These are phyloP conservation scores for Cairina moschata DNA, from an alignment of 2,113 vertebrate genomes.

Conservation along the genomic window DNA sequence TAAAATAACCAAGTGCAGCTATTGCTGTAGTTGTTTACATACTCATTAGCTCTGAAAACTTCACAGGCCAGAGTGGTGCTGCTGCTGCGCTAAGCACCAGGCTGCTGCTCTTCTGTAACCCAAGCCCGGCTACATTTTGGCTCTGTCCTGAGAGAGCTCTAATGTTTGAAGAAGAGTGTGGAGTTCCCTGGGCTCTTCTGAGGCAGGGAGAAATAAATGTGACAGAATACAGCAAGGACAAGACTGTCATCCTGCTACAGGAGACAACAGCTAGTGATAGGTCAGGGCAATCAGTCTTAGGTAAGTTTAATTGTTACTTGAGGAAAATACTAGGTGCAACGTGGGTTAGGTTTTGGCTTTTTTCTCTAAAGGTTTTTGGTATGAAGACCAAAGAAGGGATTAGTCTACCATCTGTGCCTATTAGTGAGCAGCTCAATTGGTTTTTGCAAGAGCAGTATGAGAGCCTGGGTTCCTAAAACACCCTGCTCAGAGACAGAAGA, in stretches of 20 bases:
- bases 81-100: background rate
- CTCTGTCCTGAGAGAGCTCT: background rate
- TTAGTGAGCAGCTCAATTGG: background rate
- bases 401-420: background rate
- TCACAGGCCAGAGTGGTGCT: background rate
- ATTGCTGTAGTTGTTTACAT: background rate
- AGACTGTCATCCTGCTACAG: background rate
- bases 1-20: background rate
- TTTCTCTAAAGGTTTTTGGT: background rate
- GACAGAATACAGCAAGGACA: background rate
- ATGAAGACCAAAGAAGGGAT: background rate
- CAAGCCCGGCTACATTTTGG: background rate
- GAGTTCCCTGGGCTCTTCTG: background rate
- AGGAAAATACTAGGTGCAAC: background rate
- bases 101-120: background rate
- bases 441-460: background rate
- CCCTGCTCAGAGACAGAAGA: background rate
- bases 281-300: background rate
- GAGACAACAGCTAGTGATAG: no score
- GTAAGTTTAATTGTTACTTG: background rate
- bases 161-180: accelerated
- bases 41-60: background rate
- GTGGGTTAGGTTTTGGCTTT: background rate
- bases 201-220: background rate
- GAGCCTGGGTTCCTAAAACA: background rate